These are phyloP conservation scores for Aurelia coerulea DNA, from an alignment of 30 jellyfish, hydroid and myxozoan species.

Conservation along the genomic window DNA sequence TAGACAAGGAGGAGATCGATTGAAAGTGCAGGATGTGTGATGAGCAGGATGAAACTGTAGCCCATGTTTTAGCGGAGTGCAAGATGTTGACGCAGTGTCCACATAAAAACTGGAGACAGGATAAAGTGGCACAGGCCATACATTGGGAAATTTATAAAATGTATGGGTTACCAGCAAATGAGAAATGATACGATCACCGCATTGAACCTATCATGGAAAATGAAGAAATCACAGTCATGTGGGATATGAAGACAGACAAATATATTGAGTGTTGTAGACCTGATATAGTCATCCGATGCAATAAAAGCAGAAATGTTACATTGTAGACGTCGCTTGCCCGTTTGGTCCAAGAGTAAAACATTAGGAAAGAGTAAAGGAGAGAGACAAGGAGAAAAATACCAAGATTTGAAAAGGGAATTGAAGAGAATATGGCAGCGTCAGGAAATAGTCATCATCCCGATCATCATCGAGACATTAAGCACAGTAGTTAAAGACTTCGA, in stretches of 20 bases:
- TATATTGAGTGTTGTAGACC: too few species aligned
- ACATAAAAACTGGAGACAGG: neutral
- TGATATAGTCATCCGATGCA: neutral
- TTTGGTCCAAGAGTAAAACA: conserved; percentile 1
- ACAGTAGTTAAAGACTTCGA: conserved; percentile 8
- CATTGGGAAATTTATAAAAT: neutral
- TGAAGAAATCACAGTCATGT: neutral
- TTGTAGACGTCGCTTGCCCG: conserved; percentile 13
- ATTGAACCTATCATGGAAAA: conserved; percentile 29
- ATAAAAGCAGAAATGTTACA: conserved; percentile 1
- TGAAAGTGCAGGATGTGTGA: too few species aligned
- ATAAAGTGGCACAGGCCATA: conserved; percentile 14
- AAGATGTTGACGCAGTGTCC: too few species aligned
- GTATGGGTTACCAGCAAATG: conserved; percentile 11
- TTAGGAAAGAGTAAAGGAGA: neutral
- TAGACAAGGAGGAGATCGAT: too few species aligned
- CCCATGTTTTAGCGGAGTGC: too few species aligned
- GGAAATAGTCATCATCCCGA: conserved; percentile 33
- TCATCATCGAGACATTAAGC: conserved; percentile 12
- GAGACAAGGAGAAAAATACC: neutral
- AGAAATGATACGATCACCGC: conserved; percentile 2
- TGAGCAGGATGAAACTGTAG: neutral
- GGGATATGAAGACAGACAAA: too few species aligned
- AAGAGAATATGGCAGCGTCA: conserved; percentile 32
- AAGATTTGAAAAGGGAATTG: neutral